A percentile compares a stretch with the other conserved stretches of the same genome.
Evolutionary conservation across 2,113 vertebrate species (phyloP).

Genomic region (Lucifuga dentata): DNA sequence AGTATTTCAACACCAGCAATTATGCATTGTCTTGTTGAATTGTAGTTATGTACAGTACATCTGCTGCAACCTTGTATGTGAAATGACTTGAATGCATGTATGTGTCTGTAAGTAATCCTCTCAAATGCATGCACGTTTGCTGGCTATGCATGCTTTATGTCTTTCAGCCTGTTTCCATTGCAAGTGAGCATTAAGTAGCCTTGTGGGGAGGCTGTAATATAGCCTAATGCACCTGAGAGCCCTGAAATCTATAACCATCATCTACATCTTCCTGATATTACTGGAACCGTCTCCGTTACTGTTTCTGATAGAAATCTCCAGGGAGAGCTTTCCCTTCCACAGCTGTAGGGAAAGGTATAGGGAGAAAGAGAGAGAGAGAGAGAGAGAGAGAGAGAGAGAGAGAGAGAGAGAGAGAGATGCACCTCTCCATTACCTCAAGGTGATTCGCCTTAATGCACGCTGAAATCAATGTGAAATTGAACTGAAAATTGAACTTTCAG

Average conservation of each 20-base stretch:
- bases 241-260: conserved; percentile 81
- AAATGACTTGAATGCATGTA: conserved; percentile 21
- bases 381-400: conserved; percentile 17
- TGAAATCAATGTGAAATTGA: conserved; percentile 83
- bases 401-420: conserved; percentile 37
- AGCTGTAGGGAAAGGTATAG: conserved; percentile 50
- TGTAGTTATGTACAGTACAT: conserved; percentile 29
- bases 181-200: conserved; percentile 68
- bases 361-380: conserved; percentile 13
- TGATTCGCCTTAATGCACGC: conserved; percentile 80
- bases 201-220: conserved; percentile 78
- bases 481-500: conserved; percentile 81
- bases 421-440: conserved; percentile 78
- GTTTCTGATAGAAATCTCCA: conserved; percentile 78
- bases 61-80: conserved; percentile 19
- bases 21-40: conserved; percentile 3
- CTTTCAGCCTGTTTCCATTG: conserved; percentile 67
- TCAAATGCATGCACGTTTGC: conserved; percentile 36
- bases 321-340: conserved; percentile 62
- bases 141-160: conserved; percentile 41
- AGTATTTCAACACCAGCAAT: no score
- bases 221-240: conserved; percentile 83
- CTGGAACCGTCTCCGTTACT: conserved; percentile 77
- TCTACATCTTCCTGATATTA: conserved; percentile 79
- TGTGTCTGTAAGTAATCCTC: conserved; percentile 31